Evolutionary conservation across 2,888 invertebrate genomes (phyloP), one percentile per base, ranked within the genome.

Genomic region (Trissoscelio sp.): DNA sequence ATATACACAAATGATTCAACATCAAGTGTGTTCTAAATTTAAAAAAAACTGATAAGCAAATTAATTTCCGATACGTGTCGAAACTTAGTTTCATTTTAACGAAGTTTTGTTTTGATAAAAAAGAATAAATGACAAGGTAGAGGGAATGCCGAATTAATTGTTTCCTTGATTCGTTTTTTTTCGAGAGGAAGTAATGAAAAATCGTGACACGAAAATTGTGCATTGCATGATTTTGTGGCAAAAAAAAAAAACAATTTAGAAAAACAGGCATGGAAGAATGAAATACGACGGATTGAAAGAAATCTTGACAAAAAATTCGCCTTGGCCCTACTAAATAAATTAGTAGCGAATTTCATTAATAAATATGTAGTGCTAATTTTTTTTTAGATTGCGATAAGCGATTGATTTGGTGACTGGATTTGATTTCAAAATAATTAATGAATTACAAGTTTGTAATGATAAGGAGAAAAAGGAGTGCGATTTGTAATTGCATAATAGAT

Each of bases 151-250:
- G 34, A 6, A 34, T 16, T 42, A 3, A 11, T 12, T 11, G 42
- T 42, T 42, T 7, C 12, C 42, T 12, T 1, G 3, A 7, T 42
- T 12, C 42, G 42, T 3, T 24, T 42, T 42, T 42, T 42, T 42
- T 34, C 42, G 16, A 16, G 14, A 42, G 42, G 42, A 42, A 42
- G 42, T 42, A 2, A 42, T 42, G 12, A 42, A 42, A 42, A 42
- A 42, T 42, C 42, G 16, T 42, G 42, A 42, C 34, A 34, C 11
- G 34, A 34, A 34, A 34, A 34, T 34, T 34, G 9, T 34, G 4
- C 9, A 11, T 11, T 34, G 42, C 11, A 42, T 12, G 42, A 42
- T 42, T 12, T 12, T 7, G 42, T 42, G 12, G 1, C 2, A 42
- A 42, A 42, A 12, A 42, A 24, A 24, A 24, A 24, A 24, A 24